Base-by-base conservation (phyloP, 1,140 invertebrate species). In the Himalopsyche phryganea region DNA sequence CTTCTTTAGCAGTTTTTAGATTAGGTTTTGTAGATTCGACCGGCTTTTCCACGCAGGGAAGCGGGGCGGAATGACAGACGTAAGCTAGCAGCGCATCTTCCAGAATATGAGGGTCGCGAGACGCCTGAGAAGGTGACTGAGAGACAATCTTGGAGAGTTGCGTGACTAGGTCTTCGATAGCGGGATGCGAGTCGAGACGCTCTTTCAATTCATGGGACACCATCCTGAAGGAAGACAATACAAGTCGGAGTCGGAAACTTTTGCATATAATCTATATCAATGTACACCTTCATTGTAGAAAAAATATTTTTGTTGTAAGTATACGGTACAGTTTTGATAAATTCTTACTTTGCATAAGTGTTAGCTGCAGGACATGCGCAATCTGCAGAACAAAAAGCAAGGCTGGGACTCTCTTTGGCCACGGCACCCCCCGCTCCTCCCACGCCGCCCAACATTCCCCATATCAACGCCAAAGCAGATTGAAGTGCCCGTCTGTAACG, bases 401-500 rank as follows among this genome's bases (percentile, higher is more conserved):
- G 84, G 68, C 88, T 90, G 60, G 89, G 87, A 23, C 85, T 88
- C 67, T 91, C 90, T 6, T 78, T 73, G 50, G 82, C 76, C 18
- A 72, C 52, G 1, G 62, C 63, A 15, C 36, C 19, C 23, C 69
- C 70, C 71, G 49, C 74, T 68, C 14, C 74, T 69, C 73, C 79
- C 6, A 71, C 74, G 3, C 78, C 74, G 9, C 87, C 82, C 15
- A 93, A 70, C 54, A 92, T 81, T 0, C 87, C 83, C 75, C 86
- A 93, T 9, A 93, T 69, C 58, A 94, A 79, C 1, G 91, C 90
- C 33, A 93, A 73, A 3, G 87, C 86, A 67, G 92, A 95, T 71
- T 96, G 93, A 62, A 92, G 92, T 9, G 94, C 96, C 66, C 94
- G 81, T 6, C 89, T 78, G 71, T 92, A 93, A 33, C 87, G 80